phyloP scores from a whole-genome alignment of 2,888 invertebrate genomes.

The Hyppa rectilinea region DNA sequence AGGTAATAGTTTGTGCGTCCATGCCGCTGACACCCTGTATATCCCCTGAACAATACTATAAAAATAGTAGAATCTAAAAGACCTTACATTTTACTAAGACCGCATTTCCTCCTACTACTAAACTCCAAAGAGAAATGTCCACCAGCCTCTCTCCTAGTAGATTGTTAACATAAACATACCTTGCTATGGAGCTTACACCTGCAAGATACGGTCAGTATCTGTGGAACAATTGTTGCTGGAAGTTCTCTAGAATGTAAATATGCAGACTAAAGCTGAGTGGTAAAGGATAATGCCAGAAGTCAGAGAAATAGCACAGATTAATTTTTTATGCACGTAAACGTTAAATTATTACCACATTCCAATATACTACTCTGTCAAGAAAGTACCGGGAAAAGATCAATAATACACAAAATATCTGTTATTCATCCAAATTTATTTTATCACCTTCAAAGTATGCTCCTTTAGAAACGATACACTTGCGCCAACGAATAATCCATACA shows the following conservation, averaged over 20 bases:
- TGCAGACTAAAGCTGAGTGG: background rate
- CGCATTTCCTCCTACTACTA: conserved; percentile 9
- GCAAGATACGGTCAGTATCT: conserved; percentile 5
- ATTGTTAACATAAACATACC: conserved; percentile 35
- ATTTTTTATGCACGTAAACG: no score
- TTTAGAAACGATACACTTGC: no score
- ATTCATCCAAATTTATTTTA: no score
- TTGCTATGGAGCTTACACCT: conserved; percentile 29
- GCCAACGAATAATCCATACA: no score
- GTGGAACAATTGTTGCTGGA: conserved; percentile 4
- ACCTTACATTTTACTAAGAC: conserved; percentile 6
- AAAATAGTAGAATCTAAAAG: background rate
- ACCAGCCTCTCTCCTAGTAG: conserved; percentile 16
- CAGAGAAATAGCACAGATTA: no score
- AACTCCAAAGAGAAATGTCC: conserved; percentile 30
- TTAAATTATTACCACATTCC: no score
- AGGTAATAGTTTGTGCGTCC: no score
- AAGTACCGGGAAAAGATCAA: no score
- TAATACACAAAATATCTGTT: no score
- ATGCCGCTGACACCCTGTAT: background rate
- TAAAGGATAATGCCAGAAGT: background rate
- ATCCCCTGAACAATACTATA: no score
- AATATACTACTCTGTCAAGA: no score
- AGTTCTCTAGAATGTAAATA: background rate
- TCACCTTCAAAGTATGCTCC: no score